phyloP scores from a whole-genome alignment of 2,888 invertebrate genomes.

The Plagiodera versicolora region DNA sequence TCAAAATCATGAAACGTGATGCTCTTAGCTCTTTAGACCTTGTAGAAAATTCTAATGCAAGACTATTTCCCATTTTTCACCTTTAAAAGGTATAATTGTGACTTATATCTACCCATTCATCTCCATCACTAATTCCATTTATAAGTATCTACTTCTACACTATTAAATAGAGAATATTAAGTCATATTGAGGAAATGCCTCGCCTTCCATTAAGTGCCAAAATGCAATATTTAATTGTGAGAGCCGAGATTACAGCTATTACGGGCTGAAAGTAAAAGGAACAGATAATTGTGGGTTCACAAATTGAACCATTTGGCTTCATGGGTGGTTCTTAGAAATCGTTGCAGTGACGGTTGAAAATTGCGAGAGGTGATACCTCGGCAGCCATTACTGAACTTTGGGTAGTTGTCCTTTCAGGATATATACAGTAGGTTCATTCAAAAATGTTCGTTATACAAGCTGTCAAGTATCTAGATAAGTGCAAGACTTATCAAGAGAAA shows the following conservation, averaged over 20 bases:
- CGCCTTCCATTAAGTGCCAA: conserved; percentile 28
- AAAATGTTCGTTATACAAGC: no score
- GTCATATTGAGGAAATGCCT: conserved; percentile 15
- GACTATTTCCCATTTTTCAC: no score
- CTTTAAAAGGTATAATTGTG: no score
- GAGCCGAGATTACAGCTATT: conserved; percentile 25
- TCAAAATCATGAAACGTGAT: no score
- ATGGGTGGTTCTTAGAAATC: conserved; percentile 23
- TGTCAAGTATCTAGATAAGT: no score
- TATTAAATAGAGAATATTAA: conserved; percentile 14
- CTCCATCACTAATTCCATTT: conserved; percentile 19
- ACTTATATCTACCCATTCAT: conserved; percentile 15
- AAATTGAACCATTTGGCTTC: conserved; percentile 24
- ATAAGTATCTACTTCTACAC: conserved; percentile 11
- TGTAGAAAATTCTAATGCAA: no score
- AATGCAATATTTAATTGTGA: conserved; percentile 28
- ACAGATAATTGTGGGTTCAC: conserved; percentile 23
- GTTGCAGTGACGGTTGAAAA: background rate
- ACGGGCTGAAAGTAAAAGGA: conserved; percentile 22
- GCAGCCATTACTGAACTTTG: no score
- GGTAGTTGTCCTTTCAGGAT: no score
- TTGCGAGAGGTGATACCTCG: background rate
- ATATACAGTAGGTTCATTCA: no score
- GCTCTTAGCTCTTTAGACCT: no score
- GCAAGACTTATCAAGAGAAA: no score